Evolutionary conservation across 2,797 vertebrate genomes (phyloP), one percentile per base, ranked within the genome.

Genomic region (Amblyopsis hoosieri): DNA sequence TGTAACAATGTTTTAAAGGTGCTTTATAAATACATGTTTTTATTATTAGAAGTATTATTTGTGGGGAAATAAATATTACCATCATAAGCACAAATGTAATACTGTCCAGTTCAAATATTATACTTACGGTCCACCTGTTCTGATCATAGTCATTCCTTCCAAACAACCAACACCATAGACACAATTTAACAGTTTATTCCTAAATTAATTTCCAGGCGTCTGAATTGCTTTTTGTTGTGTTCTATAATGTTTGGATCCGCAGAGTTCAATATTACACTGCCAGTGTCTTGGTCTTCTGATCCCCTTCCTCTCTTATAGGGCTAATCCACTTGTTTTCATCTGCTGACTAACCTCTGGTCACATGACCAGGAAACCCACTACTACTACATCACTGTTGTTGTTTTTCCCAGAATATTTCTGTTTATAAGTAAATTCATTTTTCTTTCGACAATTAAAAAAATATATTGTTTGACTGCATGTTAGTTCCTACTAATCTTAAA

Each of bases 241-340:
- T 37, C 33, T 37, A 1, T 37, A 37, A 37, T 37, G 33, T 37
- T 37, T 9, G 1, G 33, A 37, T 37, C 6, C 8, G 6, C 8
- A 37, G 33, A 9, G 33, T 37, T 59, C 19, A 6, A 19, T 69
- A 14, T 52, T 45, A 67, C 54, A 60, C 54, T 67, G 67, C 58
- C 10, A 49, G 31, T 58, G 33, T 17, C 15, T 50, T 11, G 37
- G 19, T 51, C 49, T 49, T 74, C 69, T 17, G 56, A 17, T 68
- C 57, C 62, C 60, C 59, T 42, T 54, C 71, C 69, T 63, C 62
- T 88, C 90, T 91, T 92, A 92, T 90, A 92, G 78, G 54, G 79
- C 87, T 93, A 92, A 93, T 91, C 92, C 91, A 83, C 78, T 75
- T 72, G 78, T 85, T 85, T 85, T 89, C 90, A 92, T 92, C 91